phyloP scores from a whole-genome alignment of 2,888 invertebrate genomes.

The Shargacucullia verbasci region DNA sequence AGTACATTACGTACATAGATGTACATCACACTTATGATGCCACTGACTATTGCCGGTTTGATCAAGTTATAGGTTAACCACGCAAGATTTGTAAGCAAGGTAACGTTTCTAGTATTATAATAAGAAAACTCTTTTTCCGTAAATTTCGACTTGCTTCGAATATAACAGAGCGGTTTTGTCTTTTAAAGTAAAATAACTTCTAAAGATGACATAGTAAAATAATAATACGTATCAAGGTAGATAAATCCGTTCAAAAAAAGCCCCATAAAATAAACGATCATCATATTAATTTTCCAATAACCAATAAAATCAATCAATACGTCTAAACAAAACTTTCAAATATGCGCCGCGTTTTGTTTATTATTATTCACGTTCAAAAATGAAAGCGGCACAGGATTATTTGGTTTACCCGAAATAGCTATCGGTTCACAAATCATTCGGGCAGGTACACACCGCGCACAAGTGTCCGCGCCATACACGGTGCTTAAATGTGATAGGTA shows the following conservation, averaged over 20 bases:
- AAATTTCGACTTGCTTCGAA: too few relatives aligned
- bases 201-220: background rate
- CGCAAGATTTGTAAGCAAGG: too few relatives aligned
- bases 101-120: too few relatives aligned
- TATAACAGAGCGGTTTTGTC: too few relatives aligned
- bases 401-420: constrained; percentile 84
- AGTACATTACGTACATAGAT: constrained; percentile 7
- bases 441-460: constrained; percentile 68
- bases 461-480: constrained; percentile 52
- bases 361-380: constrained; percentile 78
- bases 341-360: constrained; percentile 79
- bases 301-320: constrained; percentile 76
- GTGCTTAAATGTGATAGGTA: constrained; percentile 56
- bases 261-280: constrained; percentile 13
- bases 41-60: too few relatives aligned
- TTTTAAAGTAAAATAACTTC: background rate
- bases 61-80: too few relatives aligned
- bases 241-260: background rate
- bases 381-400: constrained; percentile 80
- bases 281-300: constrained; percentile 66
- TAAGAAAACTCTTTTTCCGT: too few relatives aligned
- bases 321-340: constrained; percentile 78
- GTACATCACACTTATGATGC: constrained; percentile 14
- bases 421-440: constrained; percentile 80
- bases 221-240: too few relatives aligned